Conservation (phyloP, 2,797 vertebrate species). For the Phylloscopus collybita region DNA sequence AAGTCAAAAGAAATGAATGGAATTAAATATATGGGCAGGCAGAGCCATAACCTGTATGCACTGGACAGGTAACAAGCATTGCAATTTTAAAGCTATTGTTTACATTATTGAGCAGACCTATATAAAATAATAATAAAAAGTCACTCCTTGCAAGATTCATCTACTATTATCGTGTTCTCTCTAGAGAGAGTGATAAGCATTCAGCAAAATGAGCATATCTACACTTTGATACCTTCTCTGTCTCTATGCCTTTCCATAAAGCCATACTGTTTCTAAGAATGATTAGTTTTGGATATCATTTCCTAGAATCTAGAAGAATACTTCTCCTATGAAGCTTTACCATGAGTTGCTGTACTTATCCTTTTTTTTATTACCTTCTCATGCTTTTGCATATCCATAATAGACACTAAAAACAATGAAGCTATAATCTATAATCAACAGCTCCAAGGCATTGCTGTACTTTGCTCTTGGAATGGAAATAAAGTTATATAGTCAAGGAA, state of each 20-base stretch:
- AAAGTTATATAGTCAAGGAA: neutral
- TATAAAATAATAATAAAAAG: neutral
- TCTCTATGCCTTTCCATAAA: neutral
- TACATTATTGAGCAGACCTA: neutral
- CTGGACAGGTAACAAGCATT: neutral
- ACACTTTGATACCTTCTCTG: neutral
- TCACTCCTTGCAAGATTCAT: neutral
- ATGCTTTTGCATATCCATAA: neutral
- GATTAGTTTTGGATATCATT: neutral
- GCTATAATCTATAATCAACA: neutral
- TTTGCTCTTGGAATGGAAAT: neutral
- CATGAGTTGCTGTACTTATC: neutral
- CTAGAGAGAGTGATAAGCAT: neutral
- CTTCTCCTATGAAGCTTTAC: neutral
- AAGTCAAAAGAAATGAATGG: neutral
- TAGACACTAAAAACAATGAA: neutral
- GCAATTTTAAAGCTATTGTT: neutral
- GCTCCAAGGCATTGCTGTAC: accelerated
- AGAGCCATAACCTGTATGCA: neutral
- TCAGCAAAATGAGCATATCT: neutral
- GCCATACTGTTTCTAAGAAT: neutral
- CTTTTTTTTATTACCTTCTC: neutral
- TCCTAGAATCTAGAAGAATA: neutral
- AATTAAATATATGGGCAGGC: neutral
- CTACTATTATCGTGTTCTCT: neutral